Conservation (phyloP, 2,888 invertebrate genomes). For the Leptinotarsa peninsularis region DNA sequence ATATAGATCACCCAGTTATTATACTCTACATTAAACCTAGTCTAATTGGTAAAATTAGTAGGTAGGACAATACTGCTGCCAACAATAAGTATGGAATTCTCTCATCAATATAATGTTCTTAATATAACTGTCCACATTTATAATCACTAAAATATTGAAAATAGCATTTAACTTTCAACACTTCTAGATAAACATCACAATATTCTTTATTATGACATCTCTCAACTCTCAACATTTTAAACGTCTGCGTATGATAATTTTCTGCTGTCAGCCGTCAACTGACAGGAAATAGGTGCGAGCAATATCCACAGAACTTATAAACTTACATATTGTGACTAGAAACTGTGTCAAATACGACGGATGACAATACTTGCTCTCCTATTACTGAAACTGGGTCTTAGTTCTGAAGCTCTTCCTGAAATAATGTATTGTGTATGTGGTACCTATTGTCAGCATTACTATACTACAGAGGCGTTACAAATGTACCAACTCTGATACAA, state of each 20-base stretch:
- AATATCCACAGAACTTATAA: too few species aligned
- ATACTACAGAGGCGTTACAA: too few species aligned
- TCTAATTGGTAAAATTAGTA: slow-evolving; percentile 12
- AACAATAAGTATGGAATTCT: background rate
- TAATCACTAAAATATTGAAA: background rate
- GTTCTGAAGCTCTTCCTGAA: too few species aligned
- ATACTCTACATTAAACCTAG: slow-evolving; percentile 7
- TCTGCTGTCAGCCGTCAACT: background rate
- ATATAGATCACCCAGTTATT: slow-evolving; percentile 39
- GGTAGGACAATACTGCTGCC: background rate
- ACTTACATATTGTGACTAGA: too few species aligned
- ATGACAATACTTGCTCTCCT: too few species aligned
- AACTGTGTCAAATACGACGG: too few species aligned
- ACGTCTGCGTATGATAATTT: background rate
- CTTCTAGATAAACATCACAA: background rate
- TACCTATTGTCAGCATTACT: too few species aligned
- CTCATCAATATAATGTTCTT: background rate
- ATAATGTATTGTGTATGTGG: too few species aligned
- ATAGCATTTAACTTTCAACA: slow-evolving; percentile 9
- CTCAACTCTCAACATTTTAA: background rate
- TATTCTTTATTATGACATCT: slow-evolving; percentile 14
- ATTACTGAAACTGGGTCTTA: too few species aligned
- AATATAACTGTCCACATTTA: background rate
- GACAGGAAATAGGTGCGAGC: background rate
- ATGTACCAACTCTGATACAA: too few species aligned